These are phyloP conservation scores for Zelleria hepariella DNA, from an alignment of 2,888 invertebrate species.

Conservation along the genomic window DNA sequence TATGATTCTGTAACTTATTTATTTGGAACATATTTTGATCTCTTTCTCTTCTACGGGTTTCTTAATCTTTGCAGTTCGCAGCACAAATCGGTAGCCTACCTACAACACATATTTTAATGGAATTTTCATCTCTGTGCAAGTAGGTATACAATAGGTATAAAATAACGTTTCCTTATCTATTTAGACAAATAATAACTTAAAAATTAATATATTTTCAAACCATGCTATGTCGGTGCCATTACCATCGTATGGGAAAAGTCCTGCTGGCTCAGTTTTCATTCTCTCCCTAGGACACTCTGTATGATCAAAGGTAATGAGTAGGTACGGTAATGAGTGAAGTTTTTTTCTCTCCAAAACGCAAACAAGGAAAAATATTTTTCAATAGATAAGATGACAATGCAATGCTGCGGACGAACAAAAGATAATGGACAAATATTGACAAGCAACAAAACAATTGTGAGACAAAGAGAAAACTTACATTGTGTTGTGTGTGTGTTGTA, in stretches of 20 bases:
- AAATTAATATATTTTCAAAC: no score
- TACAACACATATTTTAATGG: no score
- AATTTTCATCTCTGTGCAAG: no score
- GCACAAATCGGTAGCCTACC: no score
- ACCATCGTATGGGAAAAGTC: neutral
- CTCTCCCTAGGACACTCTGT: neutral
- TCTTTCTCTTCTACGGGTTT: no score
- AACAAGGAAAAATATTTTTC: constrained; percentile 13
- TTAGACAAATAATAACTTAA: no score
- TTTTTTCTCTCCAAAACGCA: neutral
- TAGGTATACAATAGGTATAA: no score
- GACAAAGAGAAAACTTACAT: constrained; percentile 5
- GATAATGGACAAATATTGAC: constrained; percentile 30
- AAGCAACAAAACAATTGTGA: constrained; percentile 19
- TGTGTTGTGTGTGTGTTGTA: neutral
- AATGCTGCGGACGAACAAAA: constrained; percentile 45
- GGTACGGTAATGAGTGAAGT: neutral
- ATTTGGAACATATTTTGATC: no score
- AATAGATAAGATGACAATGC: constrained; percentile 50
- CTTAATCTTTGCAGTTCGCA: no score
- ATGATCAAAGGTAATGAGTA: neutral
- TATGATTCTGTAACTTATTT: no score
- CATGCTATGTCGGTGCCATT: no score
- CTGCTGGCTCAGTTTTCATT: neutral
- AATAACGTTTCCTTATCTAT: no score